Base-by-base conservation (phyloP, 2,113 vertebrate genomes). In the Cyanistes caeruleus region DNA sequence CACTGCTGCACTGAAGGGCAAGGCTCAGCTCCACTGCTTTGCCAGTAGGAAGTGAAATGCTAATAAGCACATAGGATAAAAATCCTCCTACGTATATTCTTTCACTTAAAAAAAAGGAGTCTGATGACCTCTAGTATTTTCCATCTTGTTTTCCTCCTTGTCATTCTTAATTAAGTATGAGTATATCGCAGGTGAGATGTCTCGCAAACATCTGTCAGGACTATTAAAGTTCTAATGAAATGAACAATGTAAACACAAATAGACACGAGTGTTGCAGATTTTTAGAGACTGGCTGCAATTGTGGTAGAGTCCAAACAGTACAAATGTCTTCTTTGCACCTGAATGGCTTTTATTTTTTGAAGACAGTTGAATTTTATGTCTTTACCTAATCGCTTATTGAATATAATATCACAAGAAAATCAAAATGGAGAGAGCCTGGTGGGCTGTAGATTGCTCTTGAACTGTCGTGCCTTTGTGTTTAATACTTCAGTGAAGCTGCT, bases 91-190 rank as follows among this genome's bases (percentile, higher is more conserved):
- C 33, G 6, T 70, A 10, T 39, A 46, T 67, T 55, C 51, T 78
- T 73, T 48, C 35, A 33, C 80, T 89, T 39, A 1, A 1, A 21
- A 67, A 76, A 88, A 85, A 37, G 31, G 4, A 82, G 39, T 73
- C 14, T 90, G 17, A 70, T 58, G 52, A 67, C 69, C 48, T 89
- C 83, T 69, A 65, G 17, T 79, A 35, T 84, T 87, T 94, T 93
- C 64, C 33, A 33, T 90, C 58, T 91, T 95, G 52, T 93, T 96
- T 96, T 78, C 58, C 41, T 94, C 60, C 56, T 65, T 91, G 75
- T 96, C 75, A 16, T 89, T 91, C 85, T 84, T 87, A 85, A 91
- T 93, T 86, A 87, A 80, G 44, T 80, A 73, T 6, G 11, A 58
- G 11, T 41, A 5, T 91, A 44, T 73, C 11, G 2, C 73, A 68